Percentiles rank a stretch among this genome's conserved stretches.
Evolutionary conservation across 2,888 invertebrate species (phyloP).

Genomic region (Ochropleura leucogaster): DNA sequence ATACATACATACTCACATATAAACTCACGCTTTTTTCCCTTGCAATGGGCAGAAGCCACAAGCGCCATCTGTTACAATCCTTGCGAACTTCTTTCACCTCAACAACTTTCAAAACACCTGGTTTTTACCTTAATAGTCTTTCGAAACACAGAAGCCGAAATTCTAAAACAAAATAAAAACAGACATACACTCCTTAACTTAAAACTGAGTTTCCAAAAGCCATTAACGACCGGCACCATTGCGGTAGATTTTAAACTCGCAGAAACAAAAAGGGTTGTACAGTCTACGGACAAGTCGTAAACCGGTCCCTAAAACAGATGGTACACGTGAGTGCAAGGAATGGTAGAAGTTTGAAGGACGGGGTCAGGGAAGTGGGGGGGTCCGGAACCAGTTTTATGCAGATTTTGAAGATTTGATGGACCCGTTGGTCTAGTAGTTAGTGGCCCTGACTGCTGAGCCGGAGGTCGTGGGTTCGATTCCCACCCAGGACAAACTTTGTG

Average conservation of each 20-base stretch:
- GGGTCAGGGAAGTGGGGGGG: neutral
- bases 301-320: constrained; percentile 12
- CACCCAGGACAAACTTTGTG: too few relatives aligned
- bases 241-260: neutral
- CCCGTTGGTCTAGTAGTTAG: too few relatives aligned
- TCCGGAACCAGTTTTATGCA: constrained; percentile 3
- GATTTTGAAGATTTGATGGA: neutral
- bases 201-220: constrained; percentile 18
- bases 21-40: too few relatives aligned
- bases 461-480: too few relatives aligned
- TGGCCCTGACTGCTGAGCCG: too few relatives aligned
- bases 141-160: neutral
- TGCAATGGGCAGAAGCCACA: neutral
- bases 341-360: constrained; percentile 11
- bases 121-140: neutral
- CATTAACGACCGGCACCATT: constrained; percentile 9
- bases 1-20: too few relatives aligned
- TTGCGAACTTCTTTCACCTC: neutral
- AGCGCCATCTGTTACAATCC: neutral
- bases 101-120: neutral
- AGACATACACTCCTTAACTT: neutral
- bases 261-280: constrained; percentile 17
- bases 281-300: constrained; percentile 8
- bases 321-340: constrained; percentile 12
- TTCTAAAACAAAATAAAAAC: neutral